These are phyloP conservation scores for Acrocyrtus sp. DNA, from an alignment of 2,888 invertebrate genomes.

Conservation along the genomic window DNA sequence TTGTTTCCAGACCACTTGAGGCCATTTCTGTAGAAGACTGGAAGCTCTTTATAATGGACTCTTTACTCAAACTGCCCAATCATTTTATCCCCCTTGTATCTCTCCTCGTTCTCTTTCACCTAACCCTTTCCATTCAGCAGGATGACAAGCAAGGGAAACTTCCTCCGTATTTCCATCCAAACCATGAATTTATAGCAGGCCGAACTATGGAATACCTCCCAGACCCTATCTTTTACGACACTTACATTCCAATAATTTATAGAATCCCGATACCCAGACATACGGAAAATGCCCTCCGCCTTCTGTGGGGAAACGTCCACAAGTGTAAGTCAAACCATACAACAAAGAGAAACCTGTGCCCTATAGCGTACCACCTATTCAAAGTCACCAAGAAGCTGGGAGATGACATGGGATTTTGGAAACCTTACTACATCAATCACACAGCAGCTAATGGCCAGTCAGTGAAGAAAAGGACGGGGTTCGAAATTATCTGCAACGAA, in stretches of 20 bases:
- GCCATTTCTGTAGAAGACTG: no score
- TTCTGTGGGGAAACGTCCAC: slow-evolving; percentile 43
- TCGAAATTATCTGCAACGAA: slow-evolving; percentile 47
- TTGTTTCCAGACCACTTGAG: no score
- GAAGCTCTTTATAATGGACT: no score
- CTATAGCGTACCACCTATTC: slow-evolving; percentile 52
- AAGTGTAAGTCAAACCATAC: slow-evolving; percentile 13
- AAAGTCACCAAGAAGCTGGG: slow-evolving; percentile 51
- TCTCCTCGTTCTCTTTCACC: no score
- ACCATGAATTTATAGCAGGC: slow-evolving; percentile 46
- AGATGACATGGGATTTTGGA: slow-evolving; percentile 57
- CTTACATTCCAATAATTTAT: slow-evolving; percentile 49
- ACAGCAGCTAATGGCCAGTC: slow-evolving; percentile 27
- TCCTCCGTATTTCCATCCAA: slow-evolving; percentile 4
- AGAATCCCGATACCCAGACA: slow-evolving; percentile 53
- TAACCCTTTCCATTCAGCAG: no score
- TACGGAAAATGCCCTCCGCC: slow-evolving; percentile 43
- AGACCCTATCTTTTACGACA: slow-evolving; percentile 54
- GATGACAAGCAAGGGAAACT: no score
- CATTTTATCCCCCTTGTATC: no score
- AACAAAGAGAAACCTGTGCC: slow-evolving; percentile 56
- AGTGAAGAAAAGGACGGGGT: slow-evolving; percentile 29
- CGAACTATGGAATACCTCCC: slow-evolving; percentile 46
- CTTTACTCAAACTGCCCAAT: no score
- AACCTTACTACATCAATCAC: slow-evolving; percentile 42